These are phyloP conservation scores for Maconellicoccus hirsutus DNA, from an alignment of 1,140 invertebrate genomes.

Conservation along the genomic window DNA sequence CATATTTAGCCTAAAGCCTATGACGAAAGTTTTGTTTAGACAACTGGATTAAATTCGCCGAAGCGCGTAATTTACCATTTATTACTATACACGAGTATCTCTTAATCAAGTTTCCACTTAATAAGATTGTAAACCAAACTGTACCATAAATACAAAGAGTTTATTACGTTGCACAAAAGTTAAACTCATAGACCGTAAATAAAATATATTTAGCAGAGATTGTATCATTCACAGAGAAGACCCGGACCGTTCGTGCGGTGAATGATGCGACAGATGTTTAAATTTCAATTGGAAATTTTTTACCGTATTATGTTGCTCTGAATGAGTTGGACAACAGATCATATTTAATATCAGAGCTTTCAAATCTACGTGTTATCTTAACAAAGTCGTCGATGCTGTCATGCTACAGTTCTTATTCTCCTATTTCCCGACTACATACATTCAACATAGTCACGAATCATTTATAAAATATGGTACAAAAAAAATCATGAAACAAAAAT, in stretches of 20 bases:
- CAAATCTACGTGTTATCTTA: too few relatives aligned
- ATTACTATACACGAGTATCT: slow-evolving; percentile 14
- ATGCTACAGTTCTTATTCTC: too few relatives aligned
- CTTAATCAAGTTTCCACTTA: slow-evolving; percentile 16
- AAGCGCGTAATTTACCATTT: not conserved
- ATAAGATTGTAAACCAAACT: slow-evolving; percentile 7
- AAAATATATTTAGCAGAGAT: not conserved
- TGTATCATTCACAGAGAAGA: not conserved
- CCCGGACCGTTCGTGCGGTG: not conserved
- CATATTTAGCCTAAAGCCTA: too few relatives aligned
- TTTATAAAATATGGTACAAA: too few relatives aligned
- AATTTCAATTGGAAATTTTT: too few relatives aligned
- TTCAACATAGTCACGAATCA: too few relatives aligned
- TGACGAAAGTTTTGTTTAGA: slow-evolving; percentile 6
- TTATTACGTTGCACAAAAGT: not conserved
- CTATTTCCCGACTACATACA: too few relatives aligned
- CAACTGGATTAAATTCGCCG: not conserved
- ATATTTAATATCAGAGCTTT: too few relatives aligned
- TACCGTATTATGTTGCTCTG: too few relatives aligned
- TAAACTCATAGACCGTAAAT: not conserved
- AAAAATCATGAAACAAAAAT: too few relatives aligned
- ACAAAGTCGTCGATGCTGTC: too few relatives aligned
- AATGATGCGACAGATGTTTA: not conserved
- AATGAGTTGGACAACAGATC: too few relatives aligned
- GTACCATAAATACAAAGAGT: not conserved